Evolutionary conservation across 1,140 invertebrate species (phyloP).

Genomic region (Procambarus clarkii): DNA sequence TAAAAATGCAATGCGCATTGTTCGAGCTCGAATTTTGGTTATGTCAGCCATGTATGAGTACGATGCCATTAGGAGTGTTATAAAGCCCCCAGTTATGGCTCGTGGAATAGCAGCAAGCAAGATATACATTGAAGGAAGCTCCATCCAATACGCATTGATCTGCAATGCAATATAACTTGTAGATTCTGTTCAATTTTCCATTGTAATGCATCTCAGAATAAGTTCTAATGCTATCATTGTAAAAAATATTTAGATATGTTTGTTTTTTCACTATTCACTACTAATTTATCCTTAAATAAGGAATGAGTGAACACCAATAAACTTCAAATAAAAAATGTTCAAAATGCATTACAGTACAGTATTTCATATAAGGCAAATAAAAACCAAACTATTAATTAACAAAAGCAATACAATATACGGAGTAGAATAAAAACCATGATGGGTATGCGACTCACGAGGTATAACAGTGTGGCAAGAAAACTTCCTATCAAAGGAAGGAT

Average conservation of each 20-base stretch:
- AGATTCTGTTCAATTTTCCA: background rate
- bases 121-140: conserved; percentile 48
- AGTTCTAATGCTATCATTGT: no score
- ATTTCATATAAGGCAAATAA: no score
- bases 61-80: conserved; percentile 49
- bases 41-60: conserved; percentile 61
- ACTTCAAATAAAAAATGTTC: no score
- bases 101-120: conserved; percentile 42
- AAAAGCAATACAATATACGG: no score
- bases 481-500: conserved; percentile 75
- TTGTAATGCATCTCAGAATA: no score
- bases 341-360: no score
- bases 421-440: no score
- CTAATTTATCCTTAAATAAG: background rate
- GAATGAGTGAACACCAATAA: no score
- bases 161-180: conserved; percentile 5
- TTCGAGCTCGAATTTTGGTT: conserved; percentile 25
- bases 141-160: conserved; percentile 42
- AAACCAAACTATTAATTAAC: no score
- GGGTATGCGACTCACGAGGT: conserved; percentile 34
- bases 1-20: conserved; percentile 52
- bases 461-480: conserved; percentile 44
- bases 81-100: conserved; percentile 48
- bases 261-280: background rate
- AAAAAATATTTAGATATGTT: no score